A percentile compares a stretch with the other conserved stretches of the same genome.
phyloP scores from a whole-genome alignment of 2,888 invertebrate species.

The Ptychoptera albimana region DNA sequence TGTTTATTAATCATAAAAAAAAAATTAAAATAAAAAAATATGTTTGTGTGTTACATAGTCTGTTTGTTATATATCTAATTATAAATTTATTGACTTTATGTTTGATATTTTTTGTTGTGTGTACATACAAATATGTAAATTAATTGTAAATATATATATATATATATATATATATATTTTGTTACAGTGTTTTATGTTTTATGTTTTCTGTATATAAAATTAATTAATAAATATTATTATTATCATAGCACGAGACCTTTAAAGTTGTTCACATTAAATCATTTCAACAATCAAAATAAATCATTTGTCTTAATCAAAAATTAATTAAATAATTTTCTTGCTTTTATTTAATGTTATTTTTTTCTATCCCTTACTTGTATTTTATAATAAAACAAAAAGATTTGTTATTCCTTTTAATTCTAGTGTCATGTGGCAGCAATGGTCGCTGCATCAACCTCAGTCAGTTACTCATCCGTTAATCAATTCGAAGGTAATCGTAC shows the following conservation, averaged over 20 bases:
- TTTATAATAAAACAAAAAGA: too few species aligned
- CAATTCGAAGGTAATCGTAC: slow-evolving; percentile 27
- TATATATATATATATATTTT: neutral
- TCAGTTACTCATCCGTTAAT: slow-evolving; percentile 30
- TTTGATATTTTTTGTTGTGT: too few species aligned
- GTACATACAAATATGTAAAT: too few species aligned
- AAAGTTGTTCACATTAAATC: neutral
- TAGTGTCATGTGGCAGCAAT: slow-evolving; percentile 32
- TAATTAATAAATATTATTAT: neutral
- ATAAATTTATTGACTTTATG: too few species aligned
- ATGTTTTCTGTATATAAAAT: neutral
- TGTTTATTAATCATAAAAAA: too few species aligned
- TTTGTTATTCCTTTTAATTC: slow-evolving; percentile 6
- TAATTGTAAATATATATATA: neutral
- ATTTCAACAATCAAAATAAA: neutral
- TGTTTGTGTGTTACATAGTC: too few species aligned
- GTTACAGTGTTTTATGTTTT: neutral
- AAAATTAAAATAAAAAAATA: too few species aligned
- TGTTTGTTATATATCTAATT: too few species aligned
- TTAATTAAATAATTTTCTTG: too few species aligned
- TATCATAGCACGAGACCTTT: neutral
- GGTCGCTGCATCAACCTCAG: slow-evolving; percentile 30
- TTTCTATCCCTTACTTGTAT: too few species aligned
- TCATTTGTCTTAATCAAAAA: too few species aligned
- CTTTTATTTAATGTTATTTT: too few species aligned